These are phyloP conservation scores for Eciton burchellii DNA, from an alignment of 1,140 invertebrate species.

Conservation along the genomic window DNA sequence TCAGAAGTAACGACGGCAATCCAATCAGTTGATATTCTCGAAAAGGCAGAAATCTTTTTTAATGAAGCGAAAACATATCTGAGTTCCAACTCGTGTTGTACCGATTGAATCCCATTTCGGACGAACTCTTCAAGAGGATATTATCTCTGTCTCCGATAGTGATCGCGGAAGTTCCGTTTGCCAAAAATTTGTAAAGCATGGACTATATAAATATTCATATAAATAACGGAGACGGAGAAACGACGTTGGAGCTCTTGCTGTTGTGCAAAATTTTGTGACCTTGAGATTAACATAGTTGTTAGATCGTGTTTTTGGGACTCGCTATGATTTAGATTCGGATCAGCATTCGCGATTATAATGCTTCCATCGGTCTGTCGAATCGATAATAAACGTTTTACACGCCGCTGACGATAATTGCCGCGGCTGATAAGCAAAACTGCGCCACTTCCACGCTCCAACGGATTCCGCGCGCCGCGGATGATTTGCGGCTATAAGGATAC, in stretches of 20 bases:
- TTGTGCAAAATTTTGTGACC: neutral
- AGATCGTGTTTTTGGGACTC: neutral
- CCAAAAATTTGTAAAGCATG: no score
- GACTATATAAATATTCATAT: no score
- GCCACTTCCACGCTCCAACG: neutral
- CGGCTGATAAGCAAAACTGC: slow-evolving; percentile 13
- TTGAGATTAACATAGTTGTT: neutral
- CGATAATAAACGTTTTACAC: neutral
- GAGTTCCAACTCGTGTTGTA: neutral
- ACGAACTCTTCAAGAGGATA: no score
- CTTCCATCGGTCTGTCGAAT: neutral
- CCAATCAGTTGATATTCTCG: slow-evolving; percentile 39
- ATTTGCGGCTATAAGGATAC: slow-evolving; percentile 21
- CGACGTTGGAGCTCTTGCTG: neutral
- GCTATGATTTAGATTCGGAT: neutral
- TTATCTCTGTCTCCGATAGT: neutral
- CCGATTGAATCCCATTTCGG: neutral
- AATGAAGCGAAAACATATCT: neutral
- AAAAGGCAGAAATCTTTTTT: slow-evolving; percentile 7
- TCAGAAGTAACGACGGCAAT: slow-evolving; percentile 45
- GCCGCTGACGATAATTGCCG: neutral
- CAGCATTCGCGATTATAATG: slow-evolving; percentile 40
- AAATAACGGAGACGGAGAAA: neutral
- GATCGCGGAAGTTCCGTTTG: neutral
- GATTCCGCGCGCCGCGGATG: neutral